Conservation (phyloP, 2,888 invertebrate genomes). For the Luperina testacea region DNA sequence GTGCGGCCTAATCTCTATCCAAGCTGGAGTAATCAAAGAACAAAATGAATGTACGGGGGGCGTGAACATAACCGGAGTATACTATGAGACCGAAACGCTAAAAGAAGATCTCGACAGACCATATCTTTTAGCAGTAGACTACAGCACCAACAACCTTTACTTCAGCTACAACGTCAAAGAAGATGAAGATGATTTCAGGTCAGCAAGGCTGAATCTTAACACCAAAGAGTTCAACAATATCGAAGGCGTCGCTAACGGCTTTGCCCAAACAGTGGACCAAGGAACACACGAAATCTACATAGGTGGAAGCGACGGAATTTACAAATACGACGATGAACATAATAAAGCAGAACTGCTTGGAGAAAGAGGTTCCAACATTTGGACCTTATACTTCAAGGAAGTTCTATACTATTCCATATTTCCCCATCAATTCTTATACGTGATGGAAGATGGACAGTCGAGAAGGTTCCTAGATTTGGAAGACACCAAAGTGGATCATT, state of each 20-base stretch:
- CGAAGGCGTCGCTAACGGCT: conserved; percentile 76
- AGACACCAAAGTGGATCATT: conserved; percentile 81
- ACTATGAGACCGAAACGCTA: conserved; percentile 75
- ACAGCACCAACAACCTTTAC: conserved; percentile 77
- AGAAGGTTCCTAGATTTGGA: conserved; percentile 78
- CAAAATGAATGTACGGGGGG: conserved; percentile 72
- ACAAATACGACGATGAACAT: conserved; percentile 76
- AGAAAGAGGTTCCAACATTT: conserved; percentile 74
- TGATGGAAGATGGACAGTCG: conserved; percentile 71
- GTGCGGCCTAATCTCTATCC: conserved; percentile 64
- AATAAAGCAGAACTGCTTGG: conserved; percentile 75
- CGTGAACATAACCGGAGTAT: conserved; percentile 70
- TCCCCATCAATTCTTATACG: conserved; percentile 79
- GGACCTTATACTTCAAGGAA: conserved; percentile 81
- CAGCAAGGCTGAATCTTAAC: conserved; percentile 77
- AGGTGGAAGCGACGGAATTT: conserved; percentile 81
- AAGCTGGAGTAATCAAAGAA: conserved; percentile 72
- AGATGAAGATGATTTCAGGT: conserved; percentile 74
- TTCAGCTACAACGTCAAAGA: conserved; percentile 78
- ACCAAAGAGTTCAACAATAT: conserved; percentile 77
- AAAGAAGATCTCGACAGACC: conserved; percentile 77
- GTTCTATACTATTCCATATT: conserved; percentile 78
- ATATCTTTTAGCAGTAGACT: conserved; percentile 77
- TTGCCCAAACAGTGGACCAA: conserved; percentile 80
- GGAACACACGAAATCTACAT: conserved; percentile 77